Percentiles rank a stretch among this genome's conserved stretches.
Evolutionary conservation across 2,113 vertebrate genomes (phyloP).

Genomic region (Mobula birostris): DNA sequence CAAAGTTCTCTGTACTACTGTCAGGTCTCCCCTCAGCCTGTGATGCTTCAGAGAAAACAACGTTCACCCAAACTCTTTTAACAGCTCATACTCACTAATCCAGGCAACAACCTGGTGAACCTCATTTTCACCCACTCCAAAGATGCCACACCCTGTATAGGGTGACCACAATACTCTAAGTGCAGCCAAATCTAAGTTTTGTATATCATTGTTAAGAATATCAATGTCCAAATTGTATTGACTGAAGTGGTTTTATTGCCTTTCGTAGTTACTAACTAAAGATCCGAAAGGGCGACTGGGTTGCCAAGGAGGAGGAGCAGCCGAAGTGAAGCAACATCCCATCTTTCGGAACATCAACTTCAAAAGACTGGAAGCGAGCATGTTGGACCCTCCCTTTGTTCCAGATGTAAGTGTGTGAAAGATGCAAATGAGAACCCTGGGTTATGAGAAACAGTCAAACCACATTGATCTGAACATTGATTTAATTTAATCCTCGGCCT

Average conservation of each 20-base stretch:
- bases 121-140: no score
- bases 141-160: no score
- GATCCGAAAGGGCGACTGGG: slow-evolving; percentile 74
- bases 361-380: slow-evolving; percentile 78
- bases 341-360: slow-evolving; percentile 86
- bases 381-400: slow-evolving; percentile 78
- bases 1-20: no score
- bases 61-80: no score
- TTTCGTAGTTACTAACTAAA: slow-evolving; percentile 71
- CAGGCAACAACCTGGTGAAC: no score
- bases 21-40: no score
- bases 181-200: no score
- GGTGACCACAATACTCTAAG: no score
- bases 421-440: no score
- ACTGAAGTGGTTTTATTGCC: background rate
- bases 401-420: slow-evolving; percentile 73
- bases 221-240: background rate
- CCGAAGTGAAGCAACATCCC: slow-evolving; percentile 70
- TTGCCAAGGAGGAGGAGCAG: slow-evolving; percentile 65
- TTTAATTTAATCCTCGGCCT: no score
- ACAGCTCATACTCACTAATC: no score
- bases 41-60: no score
- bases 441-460: background rate
- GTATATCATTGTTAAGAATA: background rate
- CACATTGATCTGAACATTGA: background rate